These are phyloP conservation scores for Hormiphora californensis DNA, from an alignment of 37 sponge, comb jelly and placozoan species.

Conservation along the genomic window DNA sequence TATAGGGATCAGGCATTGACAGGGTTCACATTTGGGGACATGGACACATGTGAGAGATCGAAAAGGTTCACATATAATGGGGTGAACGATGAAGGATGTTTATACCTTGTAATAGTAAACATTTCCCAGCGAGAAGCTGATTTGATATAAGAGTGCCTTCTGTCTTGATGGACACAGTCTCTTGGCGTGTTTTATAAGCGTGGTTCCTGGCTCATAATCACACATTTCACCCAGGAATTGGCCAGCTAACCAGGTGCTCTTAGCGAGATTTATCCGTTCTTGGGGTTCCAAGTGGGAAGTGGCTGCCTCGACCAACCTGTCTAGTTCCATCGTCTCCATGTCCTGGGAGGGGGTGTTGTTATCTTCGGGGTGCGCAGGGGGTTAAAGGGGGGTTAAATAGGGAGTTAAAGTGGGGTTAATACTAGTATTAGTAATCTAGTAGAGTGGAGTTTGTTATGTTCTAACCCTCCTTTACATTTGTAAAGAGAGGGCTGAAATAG, in stretches of 20 bases:
- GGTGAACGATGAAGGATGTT: no score
- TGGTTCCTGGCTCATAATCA: slow-evolving; percentile 34
- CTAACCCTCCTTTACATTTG: no score
- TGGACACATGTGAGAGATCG: no score
- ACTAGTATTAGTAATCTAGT: no score
- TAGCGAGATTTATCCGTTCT: background rate
- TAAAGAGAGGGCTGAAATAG: no score
- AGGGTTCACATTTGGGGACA: no score
- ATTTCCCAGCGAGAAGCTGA: slow-evolving; percentile 48
- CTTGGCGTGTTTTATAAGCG: slow-evolving; percentile 1
- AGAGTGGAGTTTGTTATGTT: no score
- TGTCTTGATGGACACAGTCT: background rate
- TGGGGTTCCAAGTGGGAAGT: background rate
- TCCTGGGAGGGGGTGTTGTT: background rate
- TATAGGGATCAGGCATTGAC: no score
- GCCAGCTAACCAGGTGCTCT: slow-evolving; percentile 34
- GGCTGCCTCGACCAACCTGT: background rate
- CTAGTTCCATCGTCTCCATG: background rate
- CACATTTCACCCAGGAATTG: slow-evolving; percentile 48
- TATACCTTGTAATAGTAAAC: slow-evolving; percentile 52
- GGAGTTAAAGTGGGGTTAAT: no score
- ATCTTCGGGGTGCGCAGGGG: no score
- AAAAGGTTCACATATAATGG: no score
- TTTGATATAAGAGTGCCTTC: slow-evolving; percentile 10
- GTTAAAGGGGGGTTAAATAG: no score